These are phyloP conservation scores for Drosophila anomelani DNA, from an alignment of 2,888 invertebrate genomes.

Conservation along the genomic window DNA sequence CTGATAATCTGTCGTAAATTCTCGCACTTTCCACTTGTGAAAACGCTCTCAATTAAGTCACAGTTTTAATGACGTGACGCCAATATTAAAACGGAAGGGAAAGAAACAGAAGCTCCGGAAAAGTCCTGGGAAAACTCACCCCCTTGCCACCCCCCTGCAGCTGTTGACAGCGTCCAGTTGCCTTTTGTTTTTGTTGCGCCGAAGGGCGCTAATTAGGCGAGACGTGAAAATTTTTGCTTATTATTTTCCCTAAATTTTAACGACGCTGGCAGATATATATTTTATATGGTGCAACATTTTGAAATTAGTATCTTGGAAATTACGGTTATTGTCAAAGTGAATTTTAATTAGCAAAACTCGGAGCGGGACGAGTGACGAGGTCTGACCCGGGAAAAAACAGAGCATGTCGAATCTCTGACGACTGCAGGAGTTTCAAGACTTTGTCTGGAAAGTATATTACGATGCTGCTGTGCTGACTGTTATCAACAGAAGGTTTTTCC, in stretches of 20 bases:
- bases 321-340: constrained; percentile 71
- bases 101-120: constrained; percentile 11
- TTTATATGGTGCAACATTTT: constrained; percentile 73
- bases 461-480: neutral
- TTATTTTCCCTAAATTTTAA: constrained; percentile 77
- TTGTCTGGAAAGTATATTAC: neutral
- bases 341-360: constrained; percentile 65
- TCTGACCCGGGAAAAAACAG: neutral
- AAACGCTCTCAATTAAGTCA: constrained; percentile 74
- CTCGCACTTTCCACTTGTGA: constrained; percentile 57
- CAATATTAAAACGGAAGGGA: constrained; percentile 68
- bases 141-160: constrained; percentile 48
- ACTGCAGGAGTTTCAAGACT: neutral
- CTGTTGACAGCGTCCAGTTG: constrained; percentile 73
- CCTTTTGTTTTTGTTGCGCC: constrained; percentile 46
- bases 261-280: constrained; percentile 66
- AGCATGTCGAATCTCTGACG: constrained; percentile 30
- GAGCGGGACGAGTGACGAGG: constrained; percentile 2
- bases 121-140: constrained; percentile 15
- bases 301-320: constrained; percentile 76
- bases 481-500: constrained; percentile 4
- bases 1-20: constrained; percentile 75
- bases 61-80: constrained; percentile 76
- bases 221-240: constrained; percentile 80
- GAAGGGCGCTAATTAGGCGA: constrained; percentile 69